Evolutionary conservation across 1,140 invertebrate species (phyloP), one percentile per base, ranked within the genome.

Genomic region (Stegodyphus dumicola): DNA sequence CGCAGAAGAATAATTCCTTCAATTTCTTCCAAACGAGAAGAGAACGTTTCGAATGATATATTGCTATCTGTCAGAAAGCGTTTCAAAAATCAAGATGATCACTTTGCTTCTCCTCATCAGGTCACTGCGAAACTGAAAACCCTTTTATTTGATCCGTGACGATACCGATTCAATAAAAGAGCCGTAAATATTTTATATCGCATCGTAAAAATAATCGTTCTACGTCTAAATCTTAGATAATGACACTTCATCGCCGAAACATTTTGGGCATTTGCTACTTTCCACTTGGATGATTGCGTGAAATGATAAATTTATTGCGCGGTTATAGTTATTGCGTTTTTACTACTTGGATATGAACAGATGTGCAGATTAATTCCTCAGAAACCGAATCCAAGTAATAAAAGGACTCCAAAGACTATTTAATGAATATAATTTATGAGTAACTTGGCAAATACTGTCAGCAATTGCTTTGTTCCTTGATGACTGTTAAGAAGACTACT

Each of bases 151-250:
- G 79, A 83, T 66, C 70, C 79, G 60, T 66, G 71, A 75, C 60
- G 70, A 83, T 83, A 66, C 71, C 49, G 64, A 83, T 83, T 83
- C 79, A 83, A 83, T 83, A 83, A 83, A 83, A 83, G 18, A 10
- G 49, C 56, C 79, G 79, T 83, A 83, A 83, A 83, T 83, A 83
- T 83, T 83, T 83, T 83, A 83, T 75, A 83, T 75, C 71, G 71
- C 71, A 74, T 75, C 79, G 60, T 83, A 83, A 83, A 83, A 83
- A 83, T 83, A 83, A 83, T 83, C 79, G 79, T 13, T 18, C 48
- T 70, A 65, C 70, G 56, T 83, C 79, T 83, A 83, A 83, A 83
- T 83, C 79, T 83, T 49, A 17, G 70, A 83, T 83, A 74, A 83
- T 83, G 70, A 75, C 71, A 60, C 67, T 71, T 80, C 67, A 80